A percentile compares a stretch with the other conserved stretches of the same genome.
Conservation (phyloP, 2,888 invertebrate species). For the Agriopis aurantiaria region DNA sequence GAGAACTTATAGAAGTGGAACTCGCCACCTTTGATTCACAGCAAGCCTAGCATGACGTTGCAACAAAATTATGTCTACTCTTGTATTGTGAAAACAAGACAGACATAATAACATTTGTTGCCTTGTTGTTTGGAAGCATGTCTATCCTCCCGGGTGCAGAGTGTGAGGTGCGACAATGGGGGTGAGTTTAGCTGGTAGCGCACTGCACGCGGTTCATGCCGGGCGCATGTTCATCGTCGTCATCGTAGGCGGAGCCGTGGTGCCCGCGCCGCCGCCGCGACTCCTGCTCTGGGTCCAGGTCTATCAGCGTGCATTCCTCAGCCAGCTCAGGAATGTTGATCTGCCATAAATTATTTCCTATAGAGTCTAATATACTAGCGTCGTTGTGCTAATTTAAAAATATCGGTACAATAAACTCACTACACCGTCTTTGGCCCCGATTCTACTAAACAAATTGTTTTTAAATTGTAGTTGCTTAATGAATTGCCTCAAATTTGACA, state of each 20-base stretch:
- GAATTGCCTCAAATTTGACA: no score
- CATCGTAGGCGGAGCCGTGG: slow-evolving; percentile 90
- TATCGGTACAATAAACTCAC: no score
- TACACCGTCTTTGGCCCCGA: no score
- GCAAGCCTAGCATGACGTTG: neutral
- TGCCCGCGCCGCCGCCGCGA: slow-evolving; percentile 88
- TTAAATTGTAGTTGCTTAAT: no score
- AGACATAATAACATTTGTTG: neutral
- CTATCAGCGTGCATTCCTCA: slow-evolving; percentile 91
- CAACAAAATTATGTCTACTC: neutral
- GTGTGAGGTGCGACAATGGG: no score
- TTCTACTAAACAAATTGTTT: no score
- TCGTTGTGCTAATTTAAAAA: no score
- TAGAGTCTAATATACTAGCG: no score
- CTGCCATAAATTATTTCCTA: slow-evolving; percentile 48
- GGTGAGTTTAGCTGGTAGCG: slow-evolving; percentile 88
- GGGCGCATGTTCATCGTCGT: slow-evolving; percentile 88
- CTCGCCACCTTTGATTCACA: neutral
- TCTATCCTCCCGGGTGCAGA: no score
- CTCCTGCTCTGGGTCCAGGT: slow-evolving; percentile 92
- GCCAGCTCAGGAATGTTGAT: slow-evolving; percentile 90
- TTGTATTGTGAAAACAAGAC: neutral
- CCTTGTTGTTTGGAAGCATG: neutral
- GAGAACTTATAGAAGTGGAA: neutral
- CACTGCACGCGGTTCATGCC: slow-evolving; percentile 92